Conservation (phyloP, 2,113 vertebrate species). For the Accipiter virgatus region DNA sequence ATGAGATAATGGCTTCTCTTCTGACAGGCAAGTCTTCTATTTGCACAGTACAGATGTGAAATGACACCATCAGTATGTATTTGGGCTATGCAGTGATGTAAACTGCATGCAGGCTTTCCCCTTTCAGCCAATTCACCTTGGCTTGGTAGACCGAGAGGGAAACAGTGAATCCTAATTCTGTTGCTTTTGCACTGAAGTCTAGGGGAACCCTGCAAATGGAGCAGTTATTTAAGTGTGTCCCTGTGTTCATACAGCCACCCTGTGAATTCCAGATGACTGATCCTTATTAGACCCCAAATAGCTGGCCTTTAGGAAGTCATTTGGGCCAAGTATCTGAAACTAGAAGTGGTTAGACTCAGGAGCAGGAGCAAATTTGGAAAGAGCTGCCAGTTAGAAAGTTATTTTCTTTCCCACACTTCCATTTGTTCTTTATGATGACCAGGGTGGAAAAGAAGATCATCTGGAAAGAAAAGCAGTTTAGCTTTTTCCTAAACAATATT, state of each 20-base stretch:
- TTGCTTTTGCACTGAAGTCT: neutral
- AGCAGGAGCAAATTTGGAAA: neutral
- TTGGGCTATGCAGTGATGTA: neutral
- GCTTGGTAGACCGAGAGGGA: neutral
- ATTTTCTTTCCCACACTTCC: neutral
- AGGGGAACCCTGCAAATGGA: neutral
- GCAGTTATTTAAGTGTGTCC: accelerated
- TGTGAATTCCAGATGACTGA: neutral
- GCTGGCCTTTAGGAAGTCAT: neutral
- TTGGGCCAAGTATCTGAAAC: neutral
- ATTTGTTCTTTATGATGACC: neutral
- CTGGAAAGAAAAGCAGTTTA: neutral
- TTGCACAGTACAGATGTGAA: neutral
- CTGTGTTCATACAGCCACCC: neutral
- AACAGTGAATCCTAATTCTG: neutral
- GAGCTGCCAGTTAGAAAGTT: neutral
- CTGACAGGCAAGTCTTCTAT: neutral
- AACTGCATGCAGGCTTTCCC: neutral
- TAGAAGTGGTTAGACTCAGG: neutral
- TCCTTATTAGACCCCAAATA: neutral
- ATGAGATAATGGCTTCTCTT: neutral
- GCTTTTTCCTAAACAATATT: neutral
- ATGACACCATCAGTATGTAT: neutral
- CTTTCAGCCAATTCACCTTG: neutral
- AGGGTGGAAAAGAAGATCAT: neutral